Base-by-base conservation (phyloP, 2,888 invertebrate genomes). In the Metopia argyrocephala region DNA sequence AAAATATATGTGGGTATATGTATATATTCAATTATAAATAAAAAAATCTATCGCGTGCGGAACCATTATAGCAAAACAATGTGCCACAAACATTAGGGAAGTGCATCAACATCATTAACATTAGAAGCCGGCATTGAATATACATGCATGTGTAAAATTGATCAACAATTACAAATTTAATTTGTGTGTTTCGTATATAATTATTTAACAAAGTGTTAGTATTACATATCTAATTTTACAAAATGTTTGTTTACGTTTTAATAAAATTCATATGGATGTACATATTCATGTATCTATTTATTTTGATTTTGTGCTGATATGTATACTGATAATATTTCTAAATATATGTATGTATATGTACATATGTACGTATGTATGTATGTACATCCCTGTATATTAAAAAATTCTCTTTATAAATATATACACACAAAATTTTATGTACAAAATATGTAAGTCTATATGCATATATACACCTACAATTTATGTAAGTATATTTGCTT, bases 1-100 rank as follows among this genome's bases (percentile, higher is more conserved):
- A n/a, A n/a, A n/a, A n/a, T n/a, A n/a, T n/a, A n/a, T n/a, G n/a
- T n/a, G n/a, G n/a, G n/a, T n/a, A n/a, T n/a, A n/a, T n/a, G n/a
- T n/a, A n/a, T n/a, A n/a, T n/a, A n/a, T n/a, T n/a, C n/a, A n/a
- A n/a, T n/a, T n/a, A n/a, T 54, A 46, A 15, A 61, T 21, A 23
- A 56, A 64, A 2, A 50, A 38, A 50, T 45, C 57, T 9, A 70
- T 65, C 76, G 59, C 76, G 65, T 65, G 65, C 52, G 65, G 70
- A 31, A 31, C 3, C 57, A 52, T 76, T 27, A 65, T 59, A 50
- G 45, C 15, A 38, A 38, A 62, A 57, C 48, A 54, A 38, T 75
- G 66, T 61, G 59, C 52, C 12, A 18, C 56, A 48, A 20, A 65
- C 31, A 57, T 45, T 59, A 52, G 38, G 6, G n/a, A 62, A 61